phyloP scores from a whole-genome alignment of 2,113 vertebrate genomes.

The Bujurquina vittata region DNA sequence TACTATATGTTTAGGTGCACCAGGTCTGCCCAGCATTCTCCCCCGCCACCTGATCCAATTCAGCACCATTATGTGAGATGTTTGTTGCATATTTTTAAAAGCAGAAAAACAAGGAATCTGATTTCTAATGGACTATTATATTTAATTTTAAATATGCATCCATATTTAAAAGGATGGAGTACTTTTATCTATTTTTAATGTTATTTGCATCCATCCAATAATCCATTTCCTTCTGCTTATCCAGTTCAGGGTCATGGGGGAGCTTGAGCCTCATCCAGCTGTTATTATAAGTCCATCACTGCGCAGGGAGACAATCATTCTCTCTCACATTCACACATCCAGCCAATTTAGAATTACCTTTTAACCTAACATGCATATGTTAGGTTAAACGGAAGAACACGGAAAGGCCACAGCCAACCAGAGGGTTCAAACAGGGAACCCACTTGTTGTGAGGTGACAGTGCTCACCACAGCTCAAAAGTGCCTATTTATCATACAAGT shows the following conservation, averaged over 20 bases:
- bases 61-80: no score
- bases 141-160: background rate
- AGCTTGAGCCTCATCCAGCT: background rate
- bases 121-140: background rate
- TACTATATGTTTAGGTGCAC: no score
- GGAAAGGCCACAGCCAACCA: background rate
- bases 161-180: background rate
- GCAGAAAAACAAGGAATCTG: background rate
- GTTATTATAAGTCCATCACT: background rate
- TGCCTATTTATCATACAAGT: background rate
- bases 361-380: background rate
- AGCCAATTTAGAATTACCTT: background rate
- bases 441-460: no score
- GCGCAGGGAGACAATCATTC: background rate
- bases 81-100: background rate
- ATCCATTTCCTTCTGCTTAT: no score
- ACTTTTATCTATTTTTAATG: background rate
- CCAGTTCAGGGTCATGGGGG: no score
- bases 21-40: no score
- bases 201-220: no score
- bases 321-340: background rate
- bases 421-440: background rate
- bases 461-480: no score
- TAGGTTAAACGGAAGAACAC: background rate
- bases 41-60: no score